Base-by-base conservation (phyloP, 2,888 invertebrate species). In the Epinotia demarniana region DNA sequence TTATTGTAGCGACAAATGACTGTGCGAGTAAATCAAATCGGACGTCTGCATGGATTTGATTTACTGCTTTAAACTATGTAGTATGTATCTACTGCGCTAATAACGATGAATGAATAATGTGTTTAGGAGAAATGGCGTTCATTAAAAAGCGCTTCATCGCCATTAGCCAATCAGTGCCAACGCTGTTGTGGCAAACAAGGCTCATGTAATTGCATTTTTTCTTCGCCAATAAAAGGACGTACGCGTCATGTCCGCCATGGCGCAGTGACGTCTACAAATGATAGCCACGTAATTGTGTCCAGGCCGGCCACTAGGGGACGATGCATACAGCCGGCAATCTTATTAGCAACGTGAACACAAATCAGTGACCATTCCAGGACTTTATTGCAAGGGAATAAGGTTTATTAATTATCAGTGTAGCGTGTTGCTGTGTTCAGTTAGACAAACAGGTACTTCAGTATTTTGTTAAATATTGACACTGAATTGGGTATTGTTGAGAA, bases 231-330 rank as follows among this genome's bases (percentile, higher is more conserved):
- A 57, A 33, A 67, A 66, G 53, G 33, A 55, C 53, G 33, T n/a
- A 53, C 33, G 33, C 23, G 53, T 53, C 53, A 66, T 66, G 66
- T 66, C 66, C 16, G 33, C 5, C 11, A 19, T 49, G 23, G 53
- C 23, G n/a, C 13, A 57, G 67, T 55, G 67, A 67, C 55, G 67
- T 55, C 67, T 13, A 67, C 67, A 67, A 67, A 67, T 67, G 67
- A 57, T 39, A 57, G 55, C 55, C 19, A 9, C 33, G 67, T 67
- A 67, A 57, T 67, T 67, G 67, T 67, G 67, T 57, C 55, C 57
- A 57, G 67, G 55, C 9, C 39, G 67, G 67, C 67, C 67, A 33
- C 67, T 57, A 57, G 67, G 18, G 67, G 19, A 67, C 67, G 57
- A 67, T 67, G 33, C 39, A 67, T 67, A 57, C 67, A 39, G 67